These are phyloP conservation scores for Aleiodes testaceus DNA, from an alignment of 2,888 invertebrate species.

Conservation along the genomic window DNA sequence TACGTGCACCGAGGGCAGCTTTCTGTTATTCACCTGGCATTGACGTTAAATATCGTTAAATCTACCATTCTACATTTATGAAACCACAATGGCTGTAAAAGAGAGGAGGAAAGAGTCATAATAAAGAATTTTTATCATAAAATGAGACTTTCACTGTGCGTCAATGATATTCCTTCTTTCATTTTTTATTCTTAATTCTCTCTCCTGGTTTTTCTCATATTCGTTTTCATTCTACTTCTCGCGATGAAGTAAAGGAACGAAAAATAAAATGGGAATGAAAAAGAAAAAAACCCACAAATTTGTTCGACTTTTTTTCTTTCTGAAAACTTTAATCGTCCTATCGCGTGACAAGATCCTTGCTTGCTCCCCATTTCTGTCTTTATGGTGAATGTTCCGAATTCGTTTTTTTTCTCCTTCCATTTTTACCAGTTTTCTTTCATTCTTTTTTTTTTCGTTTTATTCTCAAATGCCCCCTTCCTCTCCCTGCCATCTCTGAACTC, in stretches of 20 bases:
- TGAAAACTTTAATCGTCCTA: constrained; percentile 44
- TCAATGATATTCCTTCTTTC: constrained; percentile 1
- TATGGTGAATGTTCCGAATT: constrained; percentile 26
- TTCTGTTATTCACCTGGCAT: not conserved
- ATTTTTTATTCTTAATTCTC: not conserved
- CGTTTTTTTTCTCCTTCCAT: not conserved
- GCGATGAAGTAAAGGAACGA: constrained; percentile 22
- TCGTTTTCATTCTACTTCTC: constrained; percentile 15
- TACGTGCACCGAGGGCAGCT: not conserved
- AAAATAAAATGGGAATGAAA: not conserved
- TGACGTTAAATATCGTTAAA: constrained; percentile 16
- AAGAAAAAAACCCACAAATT: constrained; percentile 2
- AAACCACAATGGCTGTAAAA: constrained; percentile 16
- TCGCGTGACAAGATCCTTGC: constrained; percentile 42
- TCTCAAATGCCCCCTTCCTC: constrained; percentile 15
- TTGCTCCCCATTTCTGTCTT: constrained; percentile 23
- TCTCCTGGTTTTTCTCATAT: constrained; percentile 21
- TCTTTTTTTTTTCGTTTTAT: constrained; percentile 17
- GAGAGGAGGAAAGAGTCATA: not conserved
- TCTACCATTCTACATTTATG: not conserved
- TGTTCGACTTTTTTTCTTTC: constrained; percentile 41
- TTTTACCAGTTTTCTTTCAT: not conserved
- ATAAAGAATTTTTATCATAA: constrained; percentile 15
- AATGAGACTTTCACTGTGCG: not conserved
- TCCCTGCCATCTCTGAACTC: constrained; percentile 26